phyloP scores from a whole-genome alignment of 2,113 vertebrate genomes.

The Otocyon megalotis region DNA sequence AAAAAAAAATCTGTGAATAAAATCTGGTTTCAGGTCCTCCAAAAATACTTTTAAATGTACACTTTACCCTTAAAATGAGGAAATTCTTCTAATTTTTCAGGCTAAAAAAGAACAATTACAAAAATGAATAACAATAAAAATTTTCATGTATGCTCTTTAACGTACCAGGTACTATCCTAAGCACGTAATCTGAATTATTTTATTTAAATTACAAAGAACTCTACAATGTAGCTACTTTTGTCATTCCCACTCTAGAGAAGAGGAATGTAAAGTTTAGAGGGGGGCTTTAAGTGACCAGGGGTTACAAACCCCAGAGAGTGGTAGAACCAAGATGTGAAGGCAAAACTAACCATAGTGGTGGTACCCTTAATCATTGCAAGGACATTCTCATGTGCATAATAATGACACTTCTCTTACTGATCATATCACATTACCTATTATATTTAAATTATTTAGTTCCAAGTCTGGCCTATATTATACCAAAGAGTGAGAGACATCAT shows the following conservation, averaged over 20 bases:
- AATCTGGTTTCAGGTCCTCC: slow-evolving; percentile 26
- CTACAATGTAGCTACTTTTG: not conserved
- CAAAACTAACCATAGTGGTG: not conserved
- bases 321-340: slow-evolving; percentile 41
- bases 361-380: not conserved
- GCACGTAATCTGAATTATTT: slow-evolving; percentile 21
- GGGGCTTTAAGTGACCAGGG: not conserved
- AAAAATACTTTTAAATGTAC: slow-evolving; percentile 43
- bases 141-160: not conserved
- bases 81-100: not conserved
- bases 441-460: slow-evolving; percentile 52
- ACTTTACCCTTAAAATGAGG: not conserved
- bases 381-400: not conserved
- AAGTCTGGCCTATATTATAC: not conserved
- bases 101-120: slow-evolving; percentile 21
- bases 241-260: slow-evolving; percentile 14
- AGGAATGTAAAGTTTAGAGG: slow-evolving; percentile 24
- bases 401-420: not conserved
- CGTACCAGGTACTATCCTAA: not conserved
- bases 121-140: slow-evolving; percentile 26
- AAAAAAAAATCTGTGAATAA: not conserved
- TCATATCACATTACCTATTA: not conserved
- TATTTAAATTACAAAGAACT: slow-evolving; percentile 27
- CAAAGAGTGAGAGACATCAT: slow-evolving; percentile 26
- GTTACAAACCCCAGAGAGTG: not conserved